Evolutionary conservation across 2,113 vertebrate species (phyloP), one percentile per base, ranked within the genome.

Genomic region (Brachirus orientalis): DNA sequence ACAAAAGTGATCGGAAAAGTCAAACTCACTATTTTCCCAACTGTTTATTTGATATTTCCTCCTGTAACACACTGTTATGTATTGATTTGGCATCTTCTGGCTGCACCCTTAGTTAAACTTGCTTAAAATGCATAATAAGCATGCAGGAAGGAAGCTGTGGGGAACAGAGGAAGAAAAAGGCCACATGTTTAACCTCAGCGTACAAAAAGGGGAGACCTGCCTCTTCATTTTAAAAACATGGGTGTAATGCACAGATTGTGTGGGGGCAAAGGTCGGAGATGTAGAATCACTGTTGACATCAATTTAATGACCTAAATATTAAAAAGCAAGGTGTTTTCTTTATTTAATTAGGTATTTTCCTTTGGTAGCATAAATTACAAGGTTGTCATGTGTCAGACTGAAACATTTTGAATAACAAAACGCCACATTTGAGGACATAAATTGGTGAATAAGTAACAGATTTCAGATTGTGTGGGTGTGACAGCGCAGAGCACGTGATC

Each of bases 81-180:
- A 45, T 41, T 53, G 48, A 50, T 22, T 10, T 53, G 14, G 37
- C 44, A 58, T 68, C 18, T 59, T 69, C 38, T 60, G 56, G 40
- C 69, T 54, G 45, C 69, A 82, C 55, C 48, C 72, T 28, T 59
- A 33, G 51, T 74, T 63, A 58, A 85, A 78, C 69, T 62, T 64
- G 67, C 81, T 78, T 75, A 76, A 51, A 48, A 16, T 64, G 73
- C 72, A 61, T 55, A 65, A 79, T 52, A 71, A 77, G 64, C 71
- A 47, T 50, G 68, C 72, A 85, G 87, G 87, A 89, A 89, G 87
- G 89, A 90, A 86, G 71, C 67, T 1, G 70, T 17, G 75, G 64
- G 62, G 77, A 78, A 16, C 43, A 54, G 69, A 85, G 85, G 85
- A 86, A 85, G 75, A 41, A 18, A 54, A 46, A 59, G 83, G 79